phyloP scores from a whole-genome alignment of 1,140 invertebrate species.

The Lepidostoma basale region DNA sequence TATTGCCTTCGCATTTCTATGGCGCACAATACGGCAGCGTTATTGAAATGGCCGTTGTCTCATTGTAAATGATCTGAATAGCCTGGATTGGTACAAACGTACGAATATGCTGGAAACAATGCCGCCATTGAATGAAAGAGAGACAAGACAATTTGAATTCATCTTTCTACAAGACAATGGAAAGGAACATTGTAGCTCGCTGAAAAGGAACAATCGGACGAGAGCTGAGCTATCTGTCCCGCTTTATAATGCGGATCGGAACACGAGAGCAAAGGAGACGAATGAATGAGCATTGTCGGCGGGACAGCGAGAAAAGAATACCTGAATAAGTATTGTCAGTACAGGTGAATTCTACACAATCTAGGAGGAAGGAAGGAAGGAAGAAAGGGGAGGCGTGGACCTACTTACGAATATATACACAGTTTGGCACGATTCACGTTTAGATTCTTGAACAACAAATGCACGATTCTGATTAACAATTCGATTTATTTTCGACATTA shows the following conservation, averaged over 20 bases:
- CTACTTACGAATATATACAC: no score
- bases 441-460: no score
- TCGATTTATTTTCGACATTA: no score
- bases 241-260: slow-evolving; percentile 45
- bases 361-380: slow-evolving; percentile 1
- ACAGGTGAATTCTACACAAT: slow-evolving; percentile 35
- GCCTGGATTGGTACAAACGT: slow-evolving; percentile 51
- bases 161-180: slow-evolving; percentile 57
- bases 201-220: slow-evolving; percentile 63
- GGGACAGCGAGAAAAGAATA: slow-evolving; percentile 40
- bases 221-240: slow-evolving; percentile 49
- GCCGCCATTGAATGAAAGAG: slow-evolving; percentile 53
- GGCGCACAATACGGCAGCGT: slow-evolving; percentile 35
- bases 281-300: slow-evolving; percentile 51
- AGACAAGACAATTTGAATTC: slow-evolving; percentile 64
- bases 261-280: slow-evolving; percentile 49
- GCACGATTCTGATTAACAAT: no score
- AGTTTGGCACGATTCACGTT: not conserved
- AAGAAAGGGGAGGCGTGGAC: not conserved
- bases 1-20: slow-evolving; percentile 37
- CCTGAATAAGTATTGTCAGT: slow-evolving; percentile 52
- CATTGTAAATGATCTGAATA: slow-evolving; percentile 53
- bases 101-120: slow-evolving; percentile 41
- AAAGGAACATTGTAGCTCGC: slow-evolving; percentile 62
- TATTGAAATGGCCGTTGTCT: slow-evolving; percentile 53